Evolutionary conservation across 2,888 invertebrate species (phyloP).

Genomic region (Cerastis rubricosa): DNA sequence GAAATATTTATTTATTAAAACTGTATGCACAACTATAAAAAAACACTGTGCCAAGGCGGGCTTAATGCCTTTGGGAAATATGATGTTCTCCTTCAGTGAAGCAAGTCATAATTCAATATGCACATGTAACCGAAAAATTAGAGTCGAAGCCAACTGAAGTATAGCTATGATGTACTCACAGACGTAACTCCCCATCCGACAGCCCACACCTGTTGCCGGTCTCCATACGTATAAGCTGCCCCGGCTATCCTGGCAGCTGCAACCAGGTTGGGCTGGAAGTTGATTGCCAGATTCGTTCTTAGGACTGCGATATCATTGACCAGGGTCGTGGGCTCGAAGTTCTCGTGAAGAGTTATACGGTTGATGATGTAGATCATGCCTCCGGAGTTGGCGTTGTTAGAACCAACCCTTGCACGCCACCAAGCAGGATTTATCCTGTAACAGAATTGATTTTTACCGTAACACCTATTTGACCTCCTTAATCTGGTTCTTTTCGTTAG

Average conservation of each 20-base stretch:
- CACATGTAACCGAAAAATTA: too few species aligned
- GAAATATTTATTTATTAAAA: too few species aligned
- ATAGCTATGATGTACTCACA: slow-evolving; percentile 70
- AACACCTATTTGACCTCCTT: background rate
- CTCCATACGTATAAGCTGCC: slow-evolving; percentile 68
- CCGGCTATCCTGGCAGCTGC: slow-evolving; percentile 77
- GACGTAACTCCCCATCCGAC: slow-evolving; percentile 83
- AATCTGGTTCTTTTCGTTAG: background rate
- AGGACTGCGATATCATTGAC: slow-evolving; percentile 79
- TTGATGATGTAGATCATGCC: slow-evolving; percentile 76
- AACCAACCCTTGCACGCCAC: slow-evolving; percentile 83
- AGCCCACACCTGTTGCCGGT: slow-evolving; percentile 74
- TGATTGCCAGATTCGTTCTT: slow-evolving; percentile 72
- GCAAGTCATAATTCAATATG: too few species aligned
- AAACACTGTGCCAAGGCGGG: too few species aligned
- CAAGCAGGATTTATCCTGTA: slow-evolving; percentile 72
- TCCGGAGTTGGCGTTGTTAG: slow-evolving; percentile 72
- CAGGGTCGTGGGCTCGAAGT: slow-evolving; percentile 69
- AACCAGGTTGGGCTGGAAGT: slow-evolving; percentile 67
- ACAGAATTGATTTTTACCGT: background rate
- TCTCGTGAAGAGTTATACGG: slow-evolving; percentile 75
- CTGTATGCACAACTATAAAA: too few species aligned
- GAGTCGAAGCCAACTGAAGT: background rate
- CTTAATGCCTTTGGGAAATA: too few species aligned
- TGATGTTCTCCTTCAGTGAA: too few species aligned